Conservation (phyloP, 2,797 vertebrate genomes). For the Sebastes iracundus region DNA sequence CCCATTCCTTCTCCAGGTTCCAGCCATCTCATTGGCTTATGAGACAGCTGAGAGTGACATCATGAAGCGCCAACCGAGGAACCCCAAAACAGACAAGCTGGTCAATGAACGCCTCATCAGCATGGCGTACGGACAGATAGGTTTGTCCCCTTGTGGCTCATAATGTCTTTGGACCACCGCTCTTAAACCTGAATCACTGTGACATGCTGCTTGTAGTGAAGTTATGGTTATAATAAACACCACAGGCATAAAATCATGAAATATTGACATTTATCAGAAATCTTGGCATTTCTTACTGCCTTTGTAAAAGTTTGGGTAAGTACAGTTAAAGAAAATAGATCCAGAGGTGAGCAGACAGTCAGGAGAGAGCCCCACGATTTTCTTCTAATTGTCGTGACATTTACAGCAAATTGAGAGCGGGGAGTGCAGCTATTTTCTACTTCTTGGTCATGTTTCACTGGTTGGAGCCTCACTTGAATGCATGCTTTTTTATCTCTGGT, state of each 20-base stretch:
- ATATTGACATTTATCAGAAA: conserved; percentile 54
- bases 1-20: conserved; percentile 81
- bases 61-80: conserved; percentile 94
- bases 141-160: conserved; percentile 53
- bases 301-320: conserved; percentile 45
- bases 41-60: conserved; percentile 96
- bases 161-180: neutral
- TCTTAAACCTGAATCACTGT: conserved; percentile 31
- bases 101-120: conserved; percentile 95
- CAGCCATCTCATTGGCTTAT: conserved; percentile 94
- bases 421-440: conserved; percentile 37
- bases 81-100: conserved; percentile 91
- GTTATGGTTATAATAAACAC: conserved; percentile 39
- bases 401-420: conserved; percentile 52
- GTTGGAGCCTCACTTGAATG: conserved; percentile 38
- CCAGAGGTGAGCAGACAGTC: conserved; percentile 24
- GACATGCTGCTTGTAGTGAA: conserved; percentile 22
- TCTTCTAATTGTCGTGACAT: conserved; percentile 69
- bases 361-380: conserved; percentile 1
- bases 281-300: conserved; percentile 15
- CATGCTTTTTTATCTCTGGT: conserved; percentile 55
- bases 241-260: conserved; percentile 10
- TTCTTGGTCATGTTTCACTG: conserved; percentile 50
- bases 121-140: conserved; percentile 96
- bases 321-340: conserved; percentile 7